phyloP scores from a whole-genome alignment of 1,140 invertebrate genomes.

The Drosophila ironensis region DNA sequence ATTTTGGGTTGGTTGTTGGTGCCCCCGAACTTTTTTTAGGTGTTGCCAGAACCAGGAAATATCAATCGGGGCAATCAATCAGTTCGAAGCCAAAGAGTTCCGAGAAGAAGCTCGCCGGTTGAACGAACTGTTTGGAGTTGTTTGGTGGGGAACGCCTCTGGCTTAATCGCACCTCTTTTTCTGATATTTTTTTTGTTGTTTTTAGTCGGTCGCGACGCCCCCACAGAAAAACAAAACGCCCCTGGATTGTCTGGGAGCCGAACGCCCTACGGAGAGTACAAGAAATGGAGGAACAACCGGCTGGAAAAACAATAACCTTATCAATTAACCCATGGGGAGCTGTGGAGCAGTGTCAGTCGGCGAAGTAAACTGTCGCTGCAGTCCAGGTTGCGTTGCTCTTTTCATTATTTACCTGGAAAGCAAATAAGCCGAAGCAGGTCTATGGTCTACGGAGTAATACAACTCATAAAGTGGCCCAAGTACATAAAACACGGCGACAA shows the following conservation, averaged over 20 bases:
- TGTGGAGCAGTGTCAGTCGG: conserved; percentile 6
- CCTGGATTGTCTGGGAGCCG: conserved; percentile 3
- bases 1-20: too few species aligned
- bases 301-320: conserved; percentile 44
- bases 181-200: not conserved
- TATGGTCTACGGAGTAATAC: conserved; percentile 56
- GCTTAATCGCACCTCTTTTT: conserved; percentile 33
- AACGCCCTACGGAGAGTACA: conserved; percentile 35
- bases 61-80: conserved; percentile 31
- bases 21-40: not conserved
- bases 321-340: conserved; percentile 42
- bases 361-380: not conserved
- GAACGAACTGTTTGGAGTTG: conserved; percentile 2
- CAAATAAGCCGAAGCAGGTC: conserved; percentile 58
- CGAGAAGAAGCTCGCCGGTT: not conserved
- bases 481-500: conserved; percentile 65
- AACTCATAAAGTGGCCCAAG: conserved; percentile 72
- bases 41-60: conserved; percentile 4
- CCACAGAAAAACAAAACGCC: conserved; percentile 12
- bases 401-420: conserved; percentile 53
- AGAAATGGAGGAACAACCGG: not conserved
- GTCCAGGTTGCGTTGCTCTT: not conserved
- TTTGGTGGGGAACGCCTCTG: conserved; percentile 10
- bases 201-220: conserved; percentile 10
- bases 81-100: not conserved